Evolutionary conservation across 2,113 vertebrate species (phyloP).

Genomic region (Hiodon alosoides): DNA sequence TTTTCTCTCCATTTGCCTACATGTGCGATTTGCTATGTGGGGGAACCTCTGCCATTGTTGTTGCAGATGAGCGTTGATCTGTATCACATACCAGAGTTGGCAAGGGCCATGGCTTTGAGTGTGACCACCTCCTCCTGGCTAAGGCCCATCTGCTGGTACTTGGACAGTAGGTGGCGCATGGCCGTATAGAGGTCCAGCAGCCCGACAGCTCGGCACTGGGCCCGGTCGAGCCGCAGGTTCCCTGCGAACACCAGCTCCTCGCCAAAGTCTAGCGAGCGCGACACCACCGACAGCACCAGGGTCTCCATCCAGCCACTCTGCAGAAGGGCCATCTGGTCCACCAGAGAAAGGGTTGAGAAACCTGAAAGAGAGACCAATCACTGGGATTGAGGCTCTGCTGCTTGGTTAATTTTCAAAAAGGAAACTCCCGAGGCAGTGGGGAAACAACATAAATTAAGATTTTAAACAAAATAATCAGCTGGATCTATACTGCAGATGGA

Average conservation of each 20-base stretch:
- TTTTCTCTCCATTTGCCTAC: background rate
- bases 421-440: background rate
- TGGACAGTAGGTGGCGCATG: conserved; percentile 80
- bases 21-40: background rate
- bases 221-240: conserved; percentile 88
- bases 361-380: conserved; percentile 52
- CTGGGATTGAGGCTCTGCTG: background rate
- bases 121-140: conserved; percentile 93
- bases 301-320: conserved; percentile 97
- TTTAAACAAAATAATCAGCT: conserved; percentile 1
- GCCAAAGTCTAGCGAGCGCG: conserved; percentile 80
- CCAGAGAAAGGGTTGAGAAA: conserved; percentile 83
- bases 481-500: background rate
- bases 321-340: conserved; percentile 91
- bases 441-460: background rate
- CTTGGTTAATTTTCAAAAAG: background rate
- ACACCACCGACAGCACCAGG: conserved; percentile 85
- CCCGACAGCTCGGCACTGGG: conserved; percentile 75
- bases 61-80: no score
- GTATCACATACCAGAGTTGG: conserved; percentile 73
- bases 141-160: conserved; percentile 85
- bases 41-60: background rate
- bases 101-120: conserved; percentile 85
- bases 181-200: conserved; percentile 80
- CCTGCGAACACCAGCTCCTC: conserved; percentile 88